Conservation (phyloP, 2,797 vertebrate genomes). For the Chiloscyllium punctatum region DNA sequence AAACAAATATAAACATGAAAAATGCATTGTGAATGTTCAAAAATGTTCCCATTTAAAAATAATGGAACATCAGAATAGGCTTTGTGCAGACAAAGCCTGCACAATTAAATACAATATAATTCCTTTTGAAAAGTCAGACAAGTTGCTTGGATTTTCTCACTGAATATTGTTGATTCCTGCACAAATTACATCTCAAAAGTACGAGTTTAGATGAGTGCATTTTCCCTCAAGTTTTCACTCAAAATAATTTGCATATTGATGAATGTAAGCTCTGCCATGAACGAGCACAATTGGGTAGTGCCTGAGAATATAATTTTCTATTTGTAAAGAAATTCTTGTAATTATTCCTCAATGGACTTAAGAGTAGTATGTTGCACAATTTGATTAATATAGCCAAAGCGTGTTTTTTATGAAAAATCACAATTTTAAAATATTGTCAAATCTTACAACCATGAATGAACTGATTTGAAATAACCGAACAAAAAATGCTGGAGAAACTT, state of each 20-base stretch:
- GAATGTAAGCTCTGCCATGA: neutral
- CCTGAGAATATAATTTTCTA: neutral
- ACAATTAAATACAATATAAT: neutral
- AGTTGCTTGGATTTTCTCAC: neutral
- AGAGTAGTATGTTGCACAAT: neutral
- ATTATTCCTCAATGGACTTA: neutral
- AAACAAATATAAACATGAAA: neutral
- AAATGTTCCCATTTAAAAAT: neutral
- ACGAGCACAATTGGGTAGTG: neutral
- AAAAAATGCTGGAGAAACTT: neutral
- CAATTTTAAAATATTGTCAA: neutral
- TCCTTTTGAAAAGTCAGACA: neutral
- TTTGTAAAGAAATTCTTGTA: neutral
- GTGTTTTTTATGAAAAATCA: neutral
- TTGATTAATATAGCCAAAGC: neutral
- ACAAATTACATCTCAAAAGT: neutral
- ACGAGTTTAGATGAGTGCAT: neutral
- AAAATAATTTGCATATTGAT: neutral
- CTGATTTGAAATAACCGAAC: neutral
- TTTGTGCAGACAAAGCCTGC: neutral
- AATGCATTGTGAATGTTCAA: neutral
- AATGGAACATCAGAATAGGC: neutral
- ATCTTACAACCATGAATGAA: neutral
- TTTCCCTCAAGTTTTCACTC: neutral
- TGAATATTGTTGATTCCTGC: neutral